Evolutionary conservation across 2,113 vertebrate genomes (phyloP), one percentile per base, ranked within the genome.

Genomic region (Pogona vitticeps): DNA sequence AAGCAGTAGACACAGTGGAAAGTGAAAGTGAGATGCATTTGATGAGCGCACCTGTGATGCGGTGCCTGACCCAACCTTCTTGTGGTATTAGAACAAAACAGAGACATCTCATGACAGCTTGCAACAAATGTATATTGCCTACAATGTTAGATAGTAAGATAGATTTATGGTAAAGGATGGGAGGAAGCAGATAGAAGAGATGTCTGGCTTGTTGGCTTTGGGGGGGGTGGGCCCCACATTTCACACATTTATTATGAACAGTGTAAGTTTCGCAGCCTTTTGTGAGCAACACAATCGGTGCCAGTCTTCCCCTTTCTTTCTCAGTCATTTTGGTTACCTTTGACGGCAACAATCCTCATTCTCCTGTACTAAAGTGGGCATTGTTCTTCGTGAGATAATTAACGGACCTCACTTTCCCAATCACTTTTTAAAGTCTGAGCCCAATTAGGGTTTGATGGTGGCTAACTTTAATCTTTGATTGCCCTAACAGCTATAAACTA

Each of bases 361-460:
- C 3, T 26, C 42, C 18, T 46, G 31, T 38, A 10, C 36, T 79
- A 7, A 15, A n/a, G n/a, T 38, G n/a, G 21, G 56, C n/a, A 81
- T 70, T 23, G 31, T 56, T 28, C 40, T 15, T n/a, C 33, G 14
- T n/a, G 18, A 28, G 33, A 82, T 46, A 71, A 70, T 58, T 71
- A 63, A 40, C 65, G 67, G 23, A 28, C 61, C 42, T 36, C 28
- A 76, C 21, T 56, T 77, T 46, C 42, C 38, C 76, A 20, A 18
- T 76, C 31, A 52, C 18, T 52, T 77, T 23, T 73, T 86, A 46
- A 73, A 73, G 36, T 73, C n/a, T 38, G 75, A 76, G 61, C 56
- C 84, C 75, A 78, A 78, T 77, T 78, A 52, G 61, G 21, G 56
- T 85, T 42, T 85, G 18, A 26, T 85, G 75, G 56, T 36, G 38